phyloP scores from a whole-genome alignment of 2,888 invertebrate species.

The Caenorhabditis sp. region DNA sequence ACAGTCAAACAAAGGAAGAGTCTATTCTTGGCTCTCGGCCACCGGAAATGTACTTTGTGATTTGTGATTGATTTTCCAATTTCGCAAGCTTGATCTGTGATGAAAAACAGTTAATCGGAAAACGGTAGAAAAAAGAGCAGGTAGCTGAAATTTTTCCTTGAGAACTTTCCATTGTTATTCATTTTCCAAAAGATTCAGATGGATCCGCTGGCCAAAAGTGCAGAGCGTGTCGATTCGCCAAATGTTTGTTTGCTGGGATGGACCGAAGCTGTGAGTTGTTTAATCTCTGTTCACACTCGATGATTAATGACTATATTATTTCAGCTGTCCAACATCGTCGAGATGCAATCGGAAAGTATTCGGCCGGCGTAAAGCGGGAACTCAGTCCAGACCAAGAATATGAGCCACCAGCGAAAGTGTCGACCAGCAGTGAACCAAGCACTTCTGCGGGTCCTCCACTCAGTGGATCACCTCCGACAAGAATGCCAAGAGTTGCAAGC shows the following conservation, averaged over 20 bases:
- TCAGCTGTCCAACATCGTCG: constrained; percentile 80
- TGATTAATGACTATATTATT: constrained; percentile 31
- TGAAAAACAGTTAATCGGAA: too few relatives aligned
- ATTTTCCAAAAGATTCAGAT: constrained; percentile 59
- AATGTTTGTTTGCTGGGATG: constrained; percentile 79
- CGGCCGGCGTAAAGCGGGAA: constrained; percentile 74
- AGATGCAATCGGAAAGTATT: constrained; percentile 81
- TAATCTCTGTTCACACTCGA: background rate
- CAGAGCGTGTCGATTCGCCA: constrained; percentile 79
- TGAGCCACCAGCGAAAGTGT: constrained; percentile 51
- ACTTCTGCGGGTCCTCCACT: constrained; percentile 31
- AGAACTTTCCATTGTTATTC: background rate
- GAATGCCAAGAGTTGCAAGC: constrained; percentile 37
- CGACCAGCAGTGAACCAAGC: constrained; percentile 31
- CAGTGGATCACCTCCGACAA: constrained; percentile 12
- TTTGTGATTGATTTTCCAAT: constrained; percentile 11
- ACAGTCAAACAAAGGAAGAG: constrained; percentile 27
- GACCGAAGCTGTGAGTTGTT: constrained; percentile 73
- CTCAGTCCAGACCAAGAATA: constrained; percentile 49
- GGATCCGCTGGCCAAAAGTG: constrained; percentile 77
- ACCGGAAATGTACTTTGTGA: constrained; percentile 29
- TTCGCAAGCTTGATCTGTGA: constrained; percentile 24
- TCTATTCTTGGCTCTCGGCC: constrained; percentile 28
- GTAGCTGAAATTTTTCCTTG: too few relatives aligned
- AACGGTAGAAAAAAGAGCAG: too few relatives aligned